phyloP scores from a whole-genome alignment of 2,888 invertebrate genomes.

The Caenorhabditis macrosperma region DNA sequence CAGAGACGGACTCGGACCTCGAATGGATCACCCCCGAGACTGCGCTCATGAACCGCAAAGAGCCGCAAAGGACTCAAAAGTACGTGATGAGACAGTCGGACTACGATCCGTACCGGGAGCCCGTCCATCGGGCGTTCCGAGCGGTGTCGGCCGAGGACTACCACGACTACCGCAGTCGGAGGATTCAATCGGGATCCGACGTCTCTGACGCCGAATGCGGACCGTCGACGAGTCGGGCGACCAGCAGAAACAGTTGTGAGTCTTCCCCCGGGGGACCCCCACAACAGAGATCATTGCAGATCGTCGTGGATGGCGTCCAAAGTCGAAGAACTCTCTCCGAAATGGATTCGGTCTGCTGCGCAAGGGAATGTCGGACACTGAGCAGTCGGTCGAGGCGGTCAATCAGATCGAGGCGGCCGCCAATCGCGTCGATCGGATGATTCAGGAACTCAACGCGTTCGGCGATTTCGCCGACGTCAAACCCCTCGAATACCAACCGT shows the following conservation, averaged over 20 bases:
- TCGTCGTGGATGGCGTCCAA: conserved; percentile 56
- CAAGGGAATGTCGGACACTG: conserved; percentile 47
- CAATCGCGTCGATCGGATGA: conserved; percentile 76
- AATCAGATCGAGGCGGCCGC: conserved; percentile 77
- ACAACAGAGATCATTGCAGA: conserved; percentile 35
- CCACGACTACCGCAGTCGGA: conserved; percentile 33
- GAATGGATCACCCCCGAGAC: conserved; percentile 77
- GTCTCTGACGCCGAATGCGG: conserved; percentile 22
- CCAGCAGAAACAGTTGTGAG: conserved; percentile 53
- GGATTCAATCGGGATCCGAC: conserved; percentile 42
- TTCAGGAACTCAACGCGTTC: conserved; percentile 71
- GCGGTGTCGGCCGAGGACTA: conserved; percentile 46
- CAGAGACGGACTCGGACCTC: conserved; percentile 77
- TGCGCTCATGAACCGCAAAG: conserved; percentile 55
- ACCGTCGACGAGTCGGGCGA: conserved; percentile 29
- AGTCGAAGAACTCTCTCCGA: conserved; percentile 57
- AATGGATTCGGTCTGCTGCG: conserved; percentile 61
- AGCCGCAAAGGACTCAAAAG: conserved; percentile 9
- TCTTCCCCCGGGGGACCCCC: too few relatives aligned
- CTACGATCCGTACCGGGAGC: conserved; percentile 67
- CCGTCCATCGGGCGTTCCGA: conserved; percentile 24
- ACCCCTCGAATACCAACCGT: conserved; percentile 67
- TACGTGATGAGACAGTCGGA: conserved; percentile 54
- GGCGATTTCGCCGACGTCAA: conserved; percentile 68
- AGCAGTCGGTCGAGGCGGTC: conserved; percentile 45